Conservation (phyloP, 64 coral and sea anemone species). For the Montipora capricornis region DNA sequence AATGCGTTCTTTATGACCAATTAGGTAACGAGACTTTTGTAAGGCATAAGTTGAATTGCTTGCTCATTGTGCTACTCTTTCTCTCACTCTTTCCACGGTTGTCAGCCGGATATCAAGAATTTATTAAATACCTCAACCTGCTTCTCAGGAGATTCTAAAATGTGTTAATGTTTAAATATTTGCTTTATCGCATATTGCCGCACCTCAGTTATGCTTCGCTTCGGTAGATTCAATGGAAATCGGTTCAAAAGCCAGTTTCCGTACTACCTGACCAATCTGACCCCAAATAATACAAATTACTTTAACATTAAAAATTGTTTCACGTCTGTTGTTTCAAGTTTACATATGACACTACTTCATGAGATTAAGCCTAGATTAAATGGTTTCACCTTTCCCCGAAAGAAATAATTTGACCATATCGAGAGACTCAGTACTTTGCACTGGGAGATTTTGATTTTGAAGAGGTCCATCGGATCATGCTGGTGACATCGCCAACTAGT, state of each 20-base stretch:
- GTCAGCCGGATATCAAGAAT: not conserved
- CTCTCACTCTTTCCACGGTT: not conserved
- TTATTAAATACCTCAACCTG: not conserved
- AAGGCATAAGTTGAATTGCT: not conserved
- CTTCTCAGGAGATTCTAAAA: not conserved
- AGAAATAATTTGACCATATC: too few relatives aligned
- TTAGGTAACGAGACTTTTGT: not conserved
- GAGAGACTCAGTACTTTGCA: too few relatives aligned
- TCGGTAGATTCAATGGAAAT: not conserved
- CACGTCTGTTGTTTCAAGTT: conserved; percentile 5
- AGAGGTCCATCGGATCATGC: too few relatives aligned
- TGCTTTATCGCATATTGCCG: conserved; percentile 27
- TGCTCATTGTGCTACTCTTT: not conserved
- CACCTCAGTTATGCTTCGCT: not conserved
- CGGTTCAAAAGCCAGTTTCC: not conserved
- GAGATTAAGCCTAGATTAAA: too few relatives aligned
- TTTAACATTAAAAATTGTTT: not conserved
- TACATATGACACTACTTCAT: too few relatives aligned
- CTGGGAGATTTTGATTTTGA: too few relatives aligned
- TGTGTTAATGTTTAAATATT: conserved; percentile 44
- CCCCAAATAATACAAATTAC: not conserved
- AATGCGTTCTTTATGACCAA: not conserved
- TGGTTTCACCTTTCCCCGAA: too few relatives aligned
- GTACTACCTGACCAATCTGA: not conserved
- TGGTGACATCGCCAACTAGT: too few relatives aligned